phyloP scores from a whole-genome alignment of 2,113 vertebrate genomes.

The Phylloscopus whistleri region DNA sequence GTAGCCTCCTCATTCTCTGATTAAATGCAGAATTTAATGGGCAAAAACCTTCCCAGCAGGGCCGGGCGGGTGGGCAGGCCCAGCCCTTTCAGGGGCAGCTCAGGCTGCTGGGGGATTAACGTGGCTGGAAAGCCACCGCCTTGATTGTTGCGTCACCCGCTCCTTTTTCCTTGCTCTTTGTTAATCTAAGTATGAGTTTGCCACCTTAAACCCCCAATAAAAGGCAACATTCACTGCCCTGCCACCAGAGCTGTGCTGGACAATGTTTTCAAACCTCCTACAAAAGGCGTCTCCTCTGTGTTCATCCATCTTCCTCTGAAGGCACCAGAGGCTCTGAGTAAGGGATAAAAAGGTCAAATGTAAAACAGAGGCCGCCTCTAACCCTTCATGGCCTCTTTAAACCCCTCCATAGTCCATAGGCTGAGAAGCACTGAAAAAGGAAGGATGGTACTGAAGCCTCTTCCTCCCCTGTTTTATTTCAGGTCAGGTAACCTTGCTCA shows the following conservation, averaged over 20 bases:
- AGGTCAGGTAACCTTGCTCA: conserved; percentile 34
- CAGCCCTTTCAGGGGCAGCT: background rate
- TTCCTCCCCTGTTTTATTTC: conserved; percentile 34
- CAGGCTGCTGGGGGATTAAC: background rate
- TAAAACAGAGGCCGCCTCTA: conserved; percentile 1
- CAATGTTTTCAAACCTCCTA: background rate
- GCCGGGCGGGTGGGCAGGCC: background rate
- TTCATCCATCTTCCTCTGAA: background rate
- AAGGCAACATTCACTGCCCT: background rate
- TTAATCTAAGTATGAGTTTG: background rate
- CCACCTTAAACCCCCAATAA: background rate
- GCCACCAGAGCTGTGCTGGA: background rate
- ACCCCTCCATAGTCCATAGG: background rate
- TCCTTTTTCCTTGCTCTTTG: background rate
- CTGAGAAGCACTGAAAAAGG: background rate
- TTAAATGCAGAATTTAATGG: background rate
- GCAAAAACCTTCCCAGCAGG: background rate
- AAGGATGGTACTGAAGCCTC: background rate
- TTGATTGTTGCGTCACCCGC: accelerated
- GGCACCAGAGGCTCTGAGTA: background rate
- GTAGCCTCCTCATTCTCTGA: background rate
- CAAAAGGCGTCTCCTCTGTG: background rate
- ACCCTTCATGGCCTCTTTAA: background rate
- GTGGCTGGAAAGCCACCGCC: background rate
- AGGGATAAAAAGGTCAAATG: background rate